Percentiles rank a stretch among this genome's conserved stretches.
phyloP scores from a whole-genome alignment of 2,113 vertebrate species.

The Gadus chalcogrammus region DNA sequence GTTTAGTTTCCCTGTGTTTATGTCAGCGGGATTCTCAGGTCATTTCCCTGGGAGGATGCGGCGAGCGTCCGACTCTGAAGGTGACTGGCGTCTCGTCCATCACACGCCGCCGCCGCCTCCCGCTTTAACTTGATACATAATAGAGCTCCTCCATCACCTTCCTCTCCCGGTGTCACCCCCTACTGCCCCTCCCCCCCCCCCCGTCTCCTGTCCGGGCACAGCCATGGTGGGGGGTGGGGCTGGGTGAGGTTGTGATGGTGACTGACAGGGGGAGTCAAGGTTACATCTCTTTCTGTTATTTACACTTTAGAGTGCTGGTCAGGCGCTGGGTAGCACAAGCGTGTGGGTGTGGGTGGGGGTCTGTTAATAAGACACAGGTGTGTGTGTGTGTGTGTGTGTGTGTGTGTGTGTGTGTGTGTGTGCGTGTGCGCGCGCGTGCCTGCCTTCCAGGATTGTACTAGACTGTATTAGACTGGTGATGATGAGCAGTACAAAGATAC shows the following conservation, averaged over 20 bases:
- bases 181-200: conserved; percentile 47
- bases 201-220: neutral
- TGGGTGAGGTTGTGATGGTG: conserved; percentile 43
- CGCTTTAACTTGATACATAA: conserved; percentile 99
- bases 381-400: no score
- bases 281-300: conserved; percentile 90
- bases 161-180: conserved; percentile 88
- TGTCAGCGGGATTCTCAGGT: conserved; percentile 99
- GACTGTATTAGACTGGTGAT: conserved; percentile 81
- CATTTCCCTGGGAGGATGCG: conserved; percentile 90
- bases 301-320: conserved; percentile 74
- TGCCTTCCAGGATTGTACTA: conserved; percentile 51
- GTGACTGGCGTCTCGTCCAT: conserved; percentile 98
- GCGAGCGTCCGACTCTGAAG: conserved; percentile 82
- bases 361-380: no score
- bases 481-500: conserved; percentile 76
- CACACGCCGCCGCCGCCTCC: conserved; percentile 58
- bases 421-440: neutral
- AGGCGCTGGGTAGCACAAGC: conserved; percentile 37
- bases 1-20: conserved; percentile 78
- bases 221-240: neutral
- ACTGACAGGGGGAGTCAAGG: conserved; percentile 84
- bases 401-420: no score
- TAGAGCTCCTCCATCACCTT: conserved; percentile 99
- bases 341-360: no score